These are phyloP conservation scores for Embiotoca jacksoni DNA, from an alignment of 2,113 vertebrate genomes.

Conservation along the genomic window DNA sequence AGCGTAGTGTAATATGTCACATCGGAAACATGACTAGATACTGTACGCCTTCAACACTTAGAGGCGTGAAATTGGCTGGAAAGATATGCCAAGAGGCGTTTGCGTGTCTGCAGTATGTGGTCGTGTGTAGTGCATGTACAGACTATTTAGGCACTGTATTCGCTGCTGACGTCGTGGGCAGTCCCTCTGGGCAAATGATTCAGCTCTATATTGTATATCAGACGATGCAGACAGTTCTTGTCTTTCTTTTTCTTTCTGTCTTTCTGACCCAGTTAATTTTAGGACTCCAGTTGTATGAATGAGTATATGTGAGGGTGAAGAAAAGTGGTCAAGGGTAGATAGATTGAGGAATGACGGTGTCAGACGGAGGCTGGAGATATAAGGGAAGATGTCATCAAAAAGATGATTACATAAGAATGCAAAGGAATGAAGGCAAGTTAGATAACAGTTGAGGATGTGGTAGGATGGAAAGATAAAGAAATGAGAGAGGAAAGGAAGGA, in stretches of 20 bases:
- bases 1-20: constrained; percentile 40
- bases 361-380: constrained; percentile 9
- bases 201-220: constrained; percentile 9
- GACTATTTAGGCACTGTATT: constrained; percentile 10
- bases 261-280: constrained; percentile 34
- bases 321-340: constrained; percentile 9
- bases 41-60: constrained; percentile 18
- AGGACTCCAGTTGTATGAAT: not conserved
- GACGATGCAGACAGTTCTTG: constrained; percentile 9
- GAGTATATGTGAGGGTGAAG: not conserved
- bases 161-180: not conserved
- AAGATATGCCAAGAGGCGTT: constrained; percentile 36
- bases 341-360: constrained; percentile 14
- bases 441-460: not conserved
- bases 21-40: constrained; percentile 23
- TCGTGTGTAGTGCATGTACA: constrained; percentile 3
- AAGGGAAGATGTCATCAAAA: constrained; percentile 2
- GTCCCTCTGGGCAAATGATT: constrained; percentile 24
- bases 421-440: constrained; percentile 12
- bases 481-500: not conserved
- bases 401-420: constrained; percentile 24
- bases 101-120: constrained; percentile 31
- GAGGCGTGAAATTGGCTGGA: constrained; percentile 57
- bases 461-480: not conserved
- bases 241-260: constrained; percentile 5